A percentile compares a stretch with the other conserved stretches of the same genome.
Evolutionary conservation across 2,113 vertebrate genomes (phyloP).

Genomic region (Prionailurus bengalensis): DNA sequence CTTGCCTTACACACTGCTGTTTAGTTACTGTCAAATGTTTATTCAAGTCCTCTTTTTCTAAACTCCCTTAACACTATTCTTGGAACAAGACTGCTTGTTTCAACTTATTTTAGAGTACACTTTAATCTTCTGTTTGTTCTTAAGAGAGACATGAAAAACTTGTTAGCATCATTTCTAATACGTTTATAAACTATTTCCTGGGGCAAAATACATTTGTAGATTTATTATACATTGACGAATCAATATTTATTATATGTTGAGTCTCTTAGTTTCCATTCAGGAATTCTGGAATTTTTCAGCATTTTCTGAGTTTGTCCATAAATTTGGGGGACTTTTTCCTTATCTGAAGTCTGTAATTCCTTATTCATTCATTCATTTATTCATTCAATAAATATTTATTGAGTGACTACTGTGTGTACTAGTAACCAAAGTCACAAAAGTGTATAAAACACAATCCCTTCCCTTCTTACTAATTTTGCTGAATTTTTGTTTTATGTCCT

Average conservation of each 20-base stretch:
- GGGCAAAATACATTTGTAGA: background rate
- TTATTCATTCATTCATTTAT: background rate
- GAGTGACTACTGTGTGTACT: background rate
- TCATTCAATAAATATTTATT: constrained; percentile 27
- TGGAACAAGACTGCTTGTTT: background rate
- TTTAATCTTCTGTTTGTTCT: constrained; percentile 43
- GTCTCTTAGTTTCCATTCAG: background rate
- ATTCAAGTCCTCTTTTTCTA: background rate
- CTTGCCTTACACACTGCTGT: background rate
- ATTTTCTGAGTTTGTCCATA: constrained; percentile 18
- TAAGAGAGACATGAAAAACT: constrained; percentile 26
- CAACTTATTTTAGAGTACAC: background rate
- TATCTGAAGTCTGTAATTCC: background rate
- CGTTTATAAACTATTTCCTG: background rate
- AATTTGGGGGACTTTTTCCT: constrained; percentile 8
- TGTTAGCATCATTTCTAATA: constrained; percentile 1
- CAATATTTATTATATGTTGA: background rate
- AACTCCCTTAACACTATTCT: background rate
- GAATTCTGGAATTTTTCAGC: constrained; percentile 27
- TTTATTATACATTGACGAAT: background rate
- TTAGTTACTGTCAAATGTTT: background rate
- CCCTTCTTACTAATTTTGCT: constrained; percentile 44
- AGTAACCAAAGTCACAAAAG: background rate
- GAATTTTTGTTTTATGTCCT: constrained; percentile 54
- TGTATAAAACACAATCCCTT: background rate